phyloP scores from a whole-genome alignment of 1,140 invertebrate species.

The Metopolophium dirhodum region DNA sequence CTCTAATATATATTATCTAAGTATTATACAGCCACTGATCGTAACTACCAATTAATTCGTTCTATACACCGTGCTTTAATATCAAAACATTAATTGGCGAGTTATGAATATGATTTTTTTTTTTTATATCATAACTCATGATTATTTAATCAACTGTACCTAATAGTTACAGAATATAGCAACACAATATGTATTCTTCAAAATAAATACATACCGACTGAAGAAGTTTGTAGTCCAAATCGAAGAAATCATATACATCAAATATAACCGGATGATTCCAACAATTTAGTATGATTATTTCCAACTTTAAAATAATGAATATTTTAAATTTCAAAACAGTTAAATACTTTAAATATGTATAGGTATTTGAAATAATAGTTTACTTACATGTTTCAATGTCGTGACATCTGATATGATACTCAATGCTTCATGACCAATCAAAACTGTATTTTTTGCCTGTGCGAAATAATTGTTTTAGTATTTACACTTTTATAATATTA shows the following conservation, averaged over 20 bases:
- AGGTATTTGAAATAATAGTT: not conserved
- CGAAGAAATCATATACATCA: conserved; percentile 26
- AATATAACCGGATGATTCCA: conserved; percentile 41
- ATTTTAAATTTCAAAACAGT: conserved; percentile 12
- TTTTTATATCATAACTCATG: not conserved
- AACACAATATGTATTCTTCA: not conserved
- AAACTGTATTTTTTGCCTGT: conserved; percentile 18
- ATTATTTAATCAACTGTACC: not conserved
- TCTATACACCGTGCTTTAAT: not conserved
- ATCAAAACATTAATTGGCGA: not conserved
- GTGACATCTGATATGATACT: not conserved
- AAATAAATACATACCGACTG: conserved; percentile 22
- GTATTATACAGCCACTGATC: not conserved
- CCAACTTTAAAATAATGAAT: not conserved
- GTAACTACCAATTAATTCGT: not conserved
- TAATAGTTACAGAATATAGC: not conserved
- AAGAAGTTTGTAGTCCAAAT: conserved; percentile 41
- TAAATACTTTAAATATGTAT: not conserved
- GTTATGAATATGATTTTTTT: not conserved
- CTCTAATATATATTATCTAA: not conserved
- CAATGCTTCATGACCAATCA: conserved; percentile 19
- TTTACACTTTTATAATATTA: not conserved
- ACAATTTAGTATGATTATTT: conserved; percentile 4
- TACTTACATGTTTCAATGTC: not conserved
- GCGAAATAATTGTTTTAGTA: not conserved